Conservation (phyloP, 2,113 vertebrate species). For the Sinocyclocheilus anshuiensis region DNA sequence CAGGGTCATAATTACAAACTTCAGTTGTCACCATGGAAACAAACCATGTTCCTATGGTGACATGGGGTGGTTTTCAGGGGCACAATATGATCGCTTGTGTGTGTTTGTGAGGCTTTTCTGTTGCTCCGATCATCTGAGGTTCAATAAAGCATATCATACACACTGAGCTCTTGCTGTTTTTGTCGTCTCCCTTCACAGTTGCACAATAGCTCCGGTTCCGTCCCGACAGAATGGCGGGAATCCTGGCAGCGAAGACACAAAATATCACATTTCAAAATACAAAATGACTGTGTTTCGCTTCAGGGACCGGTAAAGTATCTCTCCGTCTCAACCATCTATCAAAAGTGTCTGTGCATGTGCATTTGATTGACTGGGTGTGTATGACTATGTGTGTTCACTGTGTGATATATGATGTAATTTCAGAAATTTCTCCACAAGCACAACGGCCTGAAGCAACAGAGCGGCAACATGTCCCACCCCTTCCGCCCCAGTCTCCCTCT, state of each 20-base stretch:
- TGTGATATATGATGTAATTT: constrained; percentile 45
- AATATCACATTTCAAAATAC: constrained; percentile 30
- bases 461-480: constrained; percentile 32
- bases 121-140: constrained; percentile 13
- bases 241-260: not conserved
- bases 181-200: not conserved
- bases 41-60: constrained; percentile 45
- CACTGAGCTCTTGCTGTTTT: not conserved
- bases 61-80: constrained; percentile 27
- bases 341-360: constrained; percentile 3
- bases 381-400: constrained; percentile 44
- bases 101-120: not conserved
- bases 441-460: constrained; percentile 41
- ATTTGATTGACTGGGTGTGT: constrained; percentile 55
- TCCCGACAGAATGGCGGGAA: not conserved
- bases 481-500: not conserved
- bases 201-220: not conserved
- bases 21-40: constrained; percentile 52
- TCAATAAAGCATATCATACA: not conserved
- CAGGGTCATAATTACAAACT: constrained; percentile 52
- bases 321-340: constrained; percentile 5
- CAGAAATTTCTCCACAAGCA: constrained; percentile 34
- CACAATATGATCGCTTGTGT: constrained; percentile 11
- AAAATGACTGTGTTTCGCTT: constrained; percentile 21
- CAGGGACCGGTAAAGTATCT: constrained; percentile 21